Evolutionary conservation across 2,888 invertebrate species (phyloP).

Genomic region (Cordilura impudica): DNA sequence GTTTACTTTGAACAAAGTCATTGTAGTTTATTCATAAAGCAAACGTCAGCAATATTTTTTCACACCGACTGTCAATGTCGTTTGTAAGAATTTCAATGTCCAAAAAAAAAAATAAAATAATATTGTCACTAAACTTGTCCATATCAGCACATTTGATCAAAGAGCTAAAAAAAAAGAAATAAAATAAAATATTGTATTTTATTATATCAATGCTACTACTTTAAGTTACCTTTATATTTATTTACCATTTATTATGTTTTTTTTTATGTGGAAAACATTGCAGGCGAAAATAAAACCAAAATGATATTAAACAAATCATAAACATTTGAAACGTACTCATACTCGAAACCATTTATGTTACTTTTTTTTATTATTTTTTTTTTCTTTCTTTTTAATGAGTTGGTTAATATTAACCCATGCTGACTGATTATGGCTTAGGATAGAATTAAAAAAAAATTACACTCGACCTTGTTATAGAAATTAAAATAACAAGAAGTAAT

Average conservation of each 20-base stretch:
- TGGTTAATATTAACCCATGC: too few relatives aligned
- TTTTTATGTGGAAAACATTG: neutral
- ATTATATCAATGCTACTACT: neutral
- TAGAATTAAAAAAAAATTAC: too few relatives aligned
- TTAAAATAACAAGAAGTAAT: too few relatives aligned
- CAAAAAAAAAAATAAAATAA: slow-evolving; percentile 31
- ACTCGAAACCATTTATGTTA: neutral
- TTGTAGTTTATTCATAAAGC: slow-evolving; percentile 14
- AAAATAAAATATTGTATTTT: neutral
- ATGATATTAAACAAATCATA: neutral
- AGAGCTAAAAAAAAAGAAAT: neutral
- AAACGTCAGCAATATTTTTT: slow-evolving; percentile 42
- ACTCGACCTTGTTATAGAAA: too few relatives aligned
- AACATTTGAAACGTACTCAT: neutral
- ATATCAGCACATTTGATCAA: slow-evolving; percentile 24
- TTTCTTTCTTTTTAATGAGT: slow-evolving; percentile 9
- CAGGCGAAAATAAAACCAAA: neutral
- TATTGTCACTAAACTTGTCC: slow-evolving; percentile 32
- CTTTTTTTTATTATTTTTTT: neutral
- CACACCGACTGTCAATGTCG: slow-evolving; percentile 49
- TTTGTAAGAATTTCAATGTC: slow-evolving; percentile 50
- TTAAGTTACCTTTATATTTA: neutral
- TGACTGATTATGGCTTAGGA: too few relatives aligned
- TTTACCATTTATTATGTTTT: neutral
- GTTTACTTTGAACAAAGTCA: slow-evolving; percentile 40